phyloP scores from a whole-genome alignment of 1,140 invertebrate species.

The Zaprionus gabonicus region DNA sequence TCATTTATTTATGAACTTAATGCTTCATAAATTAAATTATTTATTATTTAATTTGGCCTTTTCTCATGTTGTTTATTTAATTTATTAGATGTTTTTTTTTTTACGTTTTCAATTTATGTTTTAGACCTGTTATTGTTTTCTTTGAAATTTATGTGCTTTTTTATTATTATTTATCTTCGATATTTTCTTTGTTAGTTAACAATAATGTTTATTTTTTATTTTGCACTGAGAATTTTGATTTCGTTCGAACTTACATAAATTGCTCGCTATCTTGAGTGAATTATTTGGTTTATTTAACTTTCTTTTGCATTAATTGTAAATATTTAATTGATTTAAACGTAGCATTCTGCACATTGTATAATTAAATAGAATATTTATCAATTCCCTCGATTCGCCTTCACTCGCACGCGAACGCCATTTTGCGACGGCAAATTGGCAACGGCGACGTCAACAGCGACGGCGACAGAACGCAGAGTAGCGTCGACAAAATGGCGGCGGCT shows the following conservation, averaged over 20 bases:
- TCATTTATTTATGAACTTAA: neutral
- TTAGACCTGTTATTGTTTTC: neutral
- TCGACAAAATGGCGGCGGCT: slow-evolving; percentile 51
- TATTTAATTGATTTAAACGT: neutral
- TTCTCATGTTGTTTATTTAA: neutral
- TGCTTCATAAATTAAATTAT: fast-evolving
- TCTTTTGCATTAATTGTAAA: neutral
- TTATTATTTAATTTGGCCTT: neutral
- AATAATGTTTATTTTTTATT: neutral
- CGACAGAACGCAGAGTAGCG: slow-evolving; percentile 8
- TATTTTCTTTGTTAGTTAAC: neutral
- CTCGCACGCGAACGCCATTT: slow-evolving; percentile 42
- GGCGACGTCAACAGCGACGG: slow-evolving; percentile 1
- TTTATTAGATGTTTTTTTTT: no score
- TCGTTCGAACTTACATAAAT: neutral
- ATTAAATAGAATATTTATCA: neutral
- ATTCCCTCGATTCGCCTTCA: slow-evolving; percentile 18
- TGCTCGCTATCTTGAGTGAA: neutral
- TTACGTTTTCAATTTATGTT: neutral
- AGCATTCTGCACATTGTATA: neutral
- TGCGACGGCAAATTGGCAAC: slow-evolving; percentile 57
- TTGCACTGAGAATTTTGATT: neutral
- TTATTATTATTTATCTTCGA: neutral
- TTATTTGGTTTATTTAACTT: neutral
- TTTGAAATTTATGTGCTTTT: neutral